These are phyloP conservation scores for Mastacembelus armatus DNA, from an alignment of 2,797 vertebrate species.

Conservation along the genomic window DNA sequence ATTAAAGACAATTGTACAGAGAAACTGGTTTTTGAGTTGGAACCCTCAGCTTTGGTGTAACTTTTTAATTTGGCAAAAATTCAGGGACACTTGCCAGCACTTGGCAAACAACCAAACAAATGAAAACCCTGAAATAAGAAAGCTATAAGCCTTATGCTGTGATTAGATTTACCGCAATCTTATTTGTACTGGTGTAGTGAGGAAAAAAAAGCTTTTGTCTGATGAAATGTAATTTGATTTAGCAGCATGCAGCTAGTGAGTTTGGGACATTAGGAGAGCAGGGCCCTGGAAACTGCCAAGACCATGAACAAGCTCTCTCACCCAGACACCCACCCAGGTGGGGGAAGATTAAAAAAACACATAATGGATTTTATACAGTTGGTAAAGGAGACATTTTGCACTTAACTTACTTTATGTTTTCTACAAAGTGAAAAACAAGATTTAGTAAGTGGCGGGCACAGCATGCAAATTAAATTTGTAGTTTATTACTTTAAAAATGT, in stretches of 20 bases:
- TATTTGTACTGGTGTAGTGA: constrained; percentile 65
- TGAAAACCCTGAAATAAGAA: constrained; percentile 67
- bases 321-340: constrained; percentile 53
- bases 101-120: constrained; percentile 56
- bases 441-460: constrained; percentile 17
- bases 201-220: constrained; percentile 66
- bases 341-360: neutral
- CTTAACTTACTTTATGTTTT: constrained; percentile 45
- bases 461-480: constrained; percentile 49
- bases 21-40: constrained; percentile 25
- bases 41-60: constrained; percentile 12
- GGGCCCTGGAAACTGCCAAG: constrained; percentile 57
- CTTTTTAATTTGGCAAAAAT: constrained; percentile 48
- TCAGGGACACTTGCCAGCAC: constrained; percentile 35
- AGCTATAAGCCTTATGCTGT: constrained; percentile 65
- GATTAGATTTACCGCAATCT: constrained; percentile 75
- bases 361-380: constrained; percentile 53
- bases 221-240: constrained; percentile 79
- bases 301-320: constrained; percentile 31
- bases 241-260: constrained; percentile 60
- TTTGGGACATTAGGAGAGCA: constrained; percentile 50
- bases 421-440: constrained; percentile 54
- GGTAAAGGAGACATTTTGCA: constrained; percentile 41
- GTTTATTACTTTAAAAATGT: constrained; percentile 31
- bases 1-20: constrained; percentile 29